Percentiles rank a stretch among this genome's conserved stretches.
These are phyloP conservation scores for Tricholauxania praeusta DNA, from an alignment of 2,888 invertebrate species.

Conservation along the genomic window DNA sequence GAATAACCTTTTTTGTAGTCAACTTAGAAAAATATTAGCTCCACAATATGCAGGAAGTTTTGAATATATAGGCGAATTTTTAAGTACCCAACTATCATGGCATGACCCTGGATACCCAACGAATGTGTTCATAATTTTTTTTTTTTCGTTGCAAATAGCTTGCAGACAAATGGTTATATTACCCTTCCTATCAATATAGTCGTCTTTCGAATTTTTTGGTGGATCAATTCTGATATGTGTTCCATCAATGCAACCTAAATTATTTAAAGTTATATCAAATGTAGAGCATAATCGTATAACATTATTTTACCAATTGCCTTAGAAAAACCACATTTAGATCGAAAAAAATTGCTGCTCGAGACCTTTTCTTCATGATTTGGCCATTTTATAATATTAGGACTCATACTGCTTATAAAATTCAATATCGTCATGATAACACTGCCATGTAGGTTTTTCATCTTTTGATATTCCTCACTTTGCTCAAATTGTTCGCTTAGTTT, in stretches of 20 bases:
- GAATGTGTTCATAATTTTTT: conserved; percentile 30
- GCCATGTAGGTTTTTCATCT: too few relatives aligned
- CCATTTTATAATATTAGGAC: too few relatives aligned
- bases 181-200: neutral
- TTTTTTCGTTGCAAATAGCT: conserved; percentile 27
- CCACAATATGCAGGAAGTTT: neutral
- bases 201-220: neutral
- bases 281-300: neutral
- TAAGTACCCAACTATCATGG: conserved; percentile 28
- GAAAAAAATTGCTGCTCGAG: neutral
- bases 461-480: too few relatives aligned
- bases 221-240: too few relatives aligned
- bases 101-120: conserved; percentile 35
- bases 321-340: neutral
- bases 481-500: too few relatives aligned
- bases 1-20: too few relatives aligned
- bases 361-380: too few relatives aligned
- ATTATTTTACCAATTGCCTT: neutral
- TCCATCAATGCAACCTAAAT: too few relatives aligned
- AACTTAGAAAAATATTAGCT: too few relatives aligned
- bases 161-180: neutral
- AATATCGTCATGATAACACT: too few relatives aligned
- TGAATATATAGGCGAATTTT: neutral
- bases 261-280: too few relatives aligned
- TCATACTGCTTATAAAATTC: too few relatives aligned